Evolutionary conservation across 2,113 vertebrate genomes (phyloP), one percentile per base, ranked within the genome.

Genomic region (Caranx ignobilis): DNA sequence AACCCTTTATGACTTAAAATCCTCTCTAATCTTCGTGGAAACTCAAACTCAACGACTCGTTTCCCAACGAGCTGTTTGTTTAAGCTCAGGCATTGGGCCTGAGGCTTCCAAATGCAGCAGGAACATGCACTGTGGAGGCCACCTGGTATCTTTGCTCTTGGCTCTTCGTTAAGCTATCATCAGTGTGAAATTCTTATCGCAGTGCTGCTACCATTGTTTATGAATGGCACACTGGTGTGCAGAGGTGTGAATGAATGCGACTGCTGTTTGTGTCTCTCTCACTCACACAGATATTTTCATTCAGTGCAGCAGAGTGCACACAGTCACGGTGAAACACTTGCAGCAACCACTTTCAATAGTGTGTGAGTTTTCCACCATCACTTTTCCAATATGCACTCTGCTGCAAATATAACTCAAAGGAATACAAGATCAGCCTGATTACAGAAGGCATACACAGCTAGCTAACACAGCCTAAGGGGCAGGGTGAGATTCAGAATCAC

Each of bases 21-120:
- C 92, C 89, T 57, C 55, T 67, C 79, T 94, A 94, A 93, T 93
- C 92, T 93, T 85, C 56, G 88, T 92, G 93, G 89, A 93, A 95
- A 93, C 88, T 89, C 55, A 75, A 86, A 90, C 91, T 89, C 85
- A 82, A 70, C 83, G 31, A 81, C 87, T 86, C 16, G 50, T 92
- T 95, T 92, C 85, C 78, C 88, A 90, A 79, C 26, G 16, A 55
- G 77, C 76, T 86, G 78, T 90, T 94, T 90, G 88, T 90, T 93
- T 93, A 88, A 88, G 72, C 85, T 80, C 59, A 48, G 75, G 81
- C 85, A 47, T 43, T 52, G 35, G 54, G 57, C 43, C 3, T 31
- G 19, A 26, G 63, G 52, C 88, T 81, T 88, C 66, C 61, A 74
- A 59, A 61, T 32, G 69, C 57, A 48, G 71, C 48, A 71, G 67